Evolutionary conservation across 1,140 invertebrate genomes (phyloP).

Genomic region (Condylostylus longicornis): DNA sequence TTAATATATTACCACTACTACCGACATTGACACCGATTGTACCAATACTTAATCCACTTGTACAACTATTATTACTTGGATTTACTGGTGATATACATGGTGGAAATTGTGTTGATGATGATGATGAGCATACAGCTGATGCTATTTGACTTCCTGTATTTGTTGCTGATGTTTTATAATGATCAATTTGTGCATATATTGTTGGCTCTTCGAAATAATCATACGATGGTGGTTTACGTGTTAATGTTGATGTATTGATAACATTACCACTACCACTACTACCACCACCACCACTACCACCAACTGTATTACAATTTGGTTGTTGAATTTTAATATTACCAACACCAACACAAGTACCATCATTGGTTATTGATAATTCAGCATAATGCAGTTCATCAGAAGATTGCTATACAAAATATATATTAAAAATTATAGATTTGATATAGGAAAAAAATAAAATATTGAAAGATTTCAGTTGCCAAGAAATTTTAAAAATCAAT

Average conservation of each 20-base stretch:
- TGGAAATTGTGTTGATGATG: conserved; percentile 16
- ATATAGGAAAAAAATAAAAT: too few relatives aligned
- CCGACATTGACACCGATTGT: conserved; percentile 23
- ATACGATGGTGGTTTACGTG: conserved; percentile 27
- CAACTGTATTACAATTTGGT: conserved; percentile 4
- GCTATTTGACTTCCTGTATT: conserved; percentile 12
- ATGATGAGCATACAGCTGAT: conserved; percentile 18
- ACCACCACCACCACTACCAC: conserved; percentile 2
- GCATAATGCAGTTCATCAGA: conserved; percentile 60
- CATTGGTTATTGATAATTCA: conserved; percentile 41
- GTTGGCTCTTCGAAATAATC: conserved; percentile 38
- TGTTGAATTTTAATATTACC: too few relatives aligned
- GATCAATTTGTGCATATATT: conserved; percentile 56
- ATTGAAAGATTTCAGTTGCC: too few relatives aligned
- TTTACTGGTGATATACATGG: conserved; percentile 22
- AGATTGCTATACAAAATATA: too few relatives aligned
- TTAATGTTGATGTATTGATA: conserved; percentile 13
- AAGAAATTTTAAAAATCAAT: too few relatives aligned
- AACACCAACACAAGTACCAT: conserved; percentile 19
- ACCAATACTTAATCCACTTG: background rate
- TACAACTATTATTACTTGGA: background rate
- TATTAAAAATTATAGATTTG: too few relatives aligned
- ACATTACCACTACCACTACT: background rate
- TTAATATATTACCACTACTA: conserved; percentile 28
- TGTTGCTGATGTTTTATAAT: conserved; percentile 31